Percentiles rank a stretch among this genome's conserved stretches.
phyloP scores from a whole-genome alignment of 2,888 invertebrate genomes.

The Lobophora halterata region DNA sequence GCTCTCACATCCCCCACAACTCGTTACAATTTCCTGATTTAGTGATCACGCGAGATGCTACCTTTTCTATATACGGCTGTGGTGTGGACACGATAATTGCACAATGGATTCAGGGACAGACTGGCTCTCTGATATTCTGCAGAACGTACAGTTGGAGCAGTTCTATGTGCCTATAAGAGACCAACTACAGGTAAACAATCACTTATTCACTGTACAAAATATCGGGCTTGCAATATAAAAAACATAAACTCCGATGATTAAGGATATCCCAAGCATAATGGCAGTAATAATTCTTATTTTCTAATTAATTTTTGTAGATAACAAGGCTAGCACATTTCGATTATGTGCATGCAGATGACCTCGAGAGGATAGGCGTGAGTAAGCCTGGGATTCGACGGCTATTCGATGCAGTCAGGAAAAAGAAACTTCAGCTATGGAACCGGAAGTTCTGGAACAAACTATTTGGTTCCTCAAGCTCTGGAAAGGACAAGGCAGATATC shows the following conservation, averaged over 20 bases:
- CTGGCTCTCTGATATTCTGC: slow-evolving; percentile 91
- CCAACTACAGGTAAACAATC: slow-evolving; percentile 88
- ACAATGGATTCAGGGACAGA: slow-evolving; percentile 82
- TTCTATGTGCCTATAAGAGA: slow-evolving; percentile 94
- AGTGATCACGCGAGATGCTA: slow-evolving; percentile 57
- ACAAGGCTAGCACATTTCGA: slow-evolving; percentile 97
- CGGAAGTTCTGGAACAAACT: slow-evolving; percentile 91
- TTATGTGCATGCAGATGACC: slow-evolving; percentile 96
- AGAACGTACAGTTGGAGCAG: slow-evolving; percentile 94
- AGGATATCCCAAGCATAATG: no score
- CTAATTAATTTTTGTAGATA: slow-evolving; percentile 80
- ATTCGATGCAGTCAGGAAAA: slow-evolving; percentile 95
- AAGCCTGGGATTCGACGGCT: slow-evolving; percentile 95
- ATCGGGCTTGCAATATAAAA: slow-evolving; percentile 3
- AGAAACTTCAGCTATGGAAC: slow-evolving; percentile 90
- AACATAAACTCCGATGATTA: no score
- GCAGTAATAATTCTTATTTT: no score
- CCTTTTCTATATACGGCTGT: slow-evolving; percentile 40
- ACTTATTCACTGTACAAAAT: background rate
- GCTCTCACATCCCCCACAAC: slow-evolving; percentile 41
- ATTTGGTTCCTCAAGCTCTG: slow-evolving; percentile 78
- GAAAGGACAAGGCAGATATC: slow-evolving; percentile 72
- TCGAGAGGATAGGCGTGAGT: slow-evolving; percentile 96
- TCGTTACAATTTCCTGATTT: slow-evolving; percentile 59
- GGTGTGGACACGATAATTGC: slow-evolving; percentile 29